Percentiles rank a stretch among this genome's conserved stretches.
phyloP scores from a whole-genome alignment of 1,140 invertebrate species.

The Portunus trituberculatus region DNA sequence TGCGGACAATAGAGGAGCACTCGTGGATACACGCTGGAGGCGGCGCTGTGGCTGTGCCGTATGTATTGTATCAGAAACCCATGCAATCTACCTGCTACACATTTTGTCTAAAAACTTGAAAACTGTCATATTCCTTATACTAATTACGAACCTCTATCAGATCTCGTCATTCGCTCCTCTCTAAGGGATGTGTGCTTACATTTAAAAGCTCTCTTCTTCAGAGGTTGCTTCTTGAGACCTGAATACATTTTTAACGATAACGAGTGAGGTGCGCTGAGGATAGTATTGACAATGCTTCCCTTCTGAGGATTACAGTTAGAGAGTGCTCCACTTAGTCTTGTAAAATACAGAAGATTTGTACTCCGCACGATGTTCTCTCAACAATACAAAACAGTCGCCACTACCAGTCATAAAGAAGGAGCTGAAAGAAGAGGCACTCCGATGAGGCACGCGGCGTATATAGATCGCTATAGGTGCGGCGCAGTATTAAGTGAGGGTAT shows the following conservation, averaged over 20 bases:
- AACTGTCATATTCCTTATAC: too few species aligned
- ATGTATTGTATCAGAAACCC: too few species aligned
- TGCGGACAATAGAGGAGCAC: too few species aligned
- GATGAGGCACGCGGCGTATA: not conserved
- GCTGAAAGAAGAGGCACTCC: not conserved
- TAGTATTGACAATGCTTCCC: not conserved
- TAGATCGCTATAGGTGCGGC: not conserved
- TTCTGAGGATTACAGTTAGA: not conserved
- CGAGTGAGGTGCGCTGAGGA: not conserved
- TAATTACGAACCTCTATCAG: too few species aligned
- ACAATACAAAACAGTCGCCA: not conserved
- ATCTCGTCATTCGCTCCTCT: too few species aligned
- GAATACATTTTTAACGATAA: not conserved
- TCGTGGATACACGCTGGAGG: too few species aligned
- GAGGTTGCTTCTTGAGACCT: not conserved
- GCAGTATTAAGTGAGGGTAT: not conserved
- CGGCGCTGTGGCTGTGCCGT: too few species aligned
- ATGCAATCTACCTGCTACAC: too few species aligned
- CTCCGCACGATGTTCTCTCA: not conserved
- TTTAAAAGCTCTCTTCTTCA: not conserved
- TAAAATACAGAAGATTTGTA: not conserved
- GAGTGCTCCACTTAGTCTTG: not conserved
- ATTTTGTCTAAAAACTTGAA: too few species aligned
- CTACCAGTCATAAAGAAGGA: not conserved
- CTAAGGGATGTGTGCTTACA: too few species aligned